Evolutionary conservation across 2,888 invertebrate genomes (phyloP).

Genomic region (Eubasilissa splendida): DNA sequence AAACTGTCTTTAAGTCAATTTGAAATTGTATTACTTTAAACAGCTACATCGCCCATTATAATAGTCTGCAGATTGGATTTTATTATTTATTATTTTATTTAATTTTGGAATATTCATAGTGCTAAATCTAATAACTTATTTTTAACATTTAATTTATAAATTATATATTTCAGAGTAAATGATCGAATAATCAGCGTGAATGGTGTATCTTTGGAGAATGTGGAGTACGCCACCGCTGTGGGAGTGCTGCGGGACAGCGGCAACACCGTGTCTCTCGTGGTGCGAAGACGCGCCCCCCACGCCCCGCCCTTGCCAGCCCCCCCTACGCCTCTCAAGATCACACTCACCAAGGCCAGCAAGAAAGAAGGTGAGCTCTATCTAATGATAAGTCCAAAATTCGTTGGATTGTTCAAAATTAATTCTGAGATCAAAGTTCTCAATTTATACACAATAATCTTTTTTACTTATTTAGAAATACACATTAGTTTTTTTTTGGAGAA

Average conservation of each 20-base stretch:
- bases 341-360: conserved; percentile 92
- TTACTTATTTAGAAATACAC: not conserved
- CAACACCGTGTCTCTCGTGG: conserved; percentile 89
- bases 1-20: too few species aligned
- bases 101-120: too few species aligned
- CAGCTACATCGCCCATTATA: too few species aligned
- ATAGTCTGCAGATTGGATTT: too few species aligned
- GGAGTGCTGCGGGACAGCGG: conserved; percentile 93
- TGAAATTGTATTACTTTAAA: too few species aligned
- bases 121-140: too few species aligned
- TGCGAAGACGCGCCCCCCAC: conserved; percentile 84
- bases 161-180: conserved; percentile 83
- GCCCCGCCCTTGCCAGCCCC: conserved; percentile 66
- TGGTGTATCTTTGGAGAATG: conserved; percentile 95
- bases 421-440: not conserved
- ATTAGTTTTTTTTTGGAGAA: too few species aligned
- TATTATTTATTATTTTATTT: too few species aligned
- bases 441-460: not conserved
- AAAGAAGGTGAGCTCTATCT: conserved; percentile 83
- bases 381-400: too few species aligned
- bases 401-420: not conserved
- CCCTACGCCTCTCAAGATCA: conserved; percentile 82
- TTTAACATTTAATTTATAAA: too few species aligned
- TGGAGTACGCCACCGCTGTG: conserved; percentile 95
- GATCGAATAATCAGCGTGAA: conserved; percentile 98